Percentiles rank a stretch among this genome's conserved stretches.
Evolutionary conservation across 2,113 vertebrate genomes (phyloP).

Genomic region (Urocitellus parryii): DNA sequence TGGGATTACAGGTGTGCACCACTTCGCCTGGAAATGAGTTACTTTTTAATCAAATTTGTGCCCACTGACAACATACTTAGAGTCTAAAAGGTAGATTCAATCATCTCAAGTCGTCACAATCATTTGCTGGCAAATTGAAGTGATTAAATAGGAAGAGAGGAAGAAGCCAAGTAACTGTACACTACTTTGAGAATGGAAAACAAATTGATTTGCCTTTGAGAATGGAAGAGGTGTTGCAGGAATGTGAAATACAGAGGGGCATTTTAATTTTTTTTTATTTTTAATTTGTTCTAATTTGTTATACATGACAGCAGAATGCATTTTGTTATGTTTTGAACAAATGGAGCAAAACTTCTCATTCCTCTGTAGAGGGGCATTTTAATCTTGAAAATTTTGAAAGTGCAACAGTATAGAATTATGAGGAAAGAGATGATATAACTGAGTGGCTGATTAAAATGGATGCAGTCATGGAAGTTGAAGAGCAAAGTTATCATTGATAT

Average conservation of each 20-base stretch:
- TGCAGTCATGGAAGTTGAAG: background rate
- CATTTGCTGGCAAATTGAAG: background rate
- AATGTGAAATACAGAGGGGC: background rate
- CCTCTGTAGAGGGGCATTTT: background rate
- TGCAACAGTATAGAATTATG: background rate
- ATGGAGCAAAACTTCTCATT: no score
- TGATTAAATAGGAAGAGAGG: background rate
- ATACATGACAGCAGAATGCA: no score
- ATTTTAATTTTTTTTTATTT: background rate
- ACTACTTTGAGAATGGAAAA: background rate
- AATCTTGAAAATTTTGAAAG: background rate
- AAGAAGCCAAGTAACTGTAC: background rate
- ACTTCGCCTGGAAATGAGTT: no score
- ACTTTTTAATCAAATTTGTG: background rate
- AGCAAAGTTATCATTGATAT: background rate
- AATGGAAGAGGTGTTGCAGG: background rate
- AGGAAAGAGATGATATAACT: background rate
- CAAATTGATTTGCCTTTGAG: background rate
- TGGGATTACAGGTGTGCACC: no score
- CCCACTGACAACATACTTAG: background rate
- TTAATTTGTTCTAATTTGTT: no score
- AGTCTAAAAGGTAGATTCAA: background rate
- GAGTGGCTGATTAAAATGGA: background rate
- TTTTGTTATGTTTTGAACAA: no score
- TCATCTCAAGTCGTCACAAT: background rate